Base-by-base conservation (phyloP, 2,797 vertebrate genomes). In the Phoeniculus purpureus region DNA sequence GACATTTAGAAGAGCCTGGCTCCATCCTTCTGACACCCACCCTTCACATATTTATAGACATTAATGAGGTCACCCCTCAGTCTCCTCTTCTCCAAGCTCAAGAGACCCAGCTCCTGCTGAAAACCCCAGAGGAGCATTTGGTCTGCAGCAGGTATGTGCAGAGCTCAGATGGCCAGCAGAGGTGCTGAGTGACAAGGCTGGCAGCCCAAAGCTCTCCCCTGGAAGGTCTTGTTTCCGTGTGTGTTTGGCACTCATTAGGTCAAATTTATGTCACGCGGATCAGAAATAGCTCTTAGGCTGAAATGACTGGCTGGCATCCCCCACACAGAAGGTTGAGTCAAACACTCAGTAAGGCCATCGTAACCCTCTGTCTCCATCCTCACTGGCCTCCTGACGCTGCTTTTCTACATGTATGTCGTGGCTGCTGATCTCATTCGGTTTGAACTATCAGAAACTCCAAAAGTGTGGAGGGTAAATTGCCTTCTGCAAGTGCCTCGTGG, bases 111-210 rank as follows among this genome's bases (percentile, higher is more conserved):
- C n/a, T n/a, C n/a, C n/a, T n/a, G 17, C 43, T 70, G 54, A 45
- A 81, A 73, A n/a, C 54, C 16, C 21, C 0, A 1, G 32, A 20
- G 58, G 26, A 50, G 7, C 2, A 0, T 2, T 3, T 0, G 2
- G 12, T 50, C 81, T 59, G 47, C 60, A 64, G 82, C 40, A 54
- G 61, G 40, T 43, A 64, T 0, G 0, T 62, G 47, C 58, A 77
- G 81, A 66, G 47, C 55, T 82, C 8, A 23, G 40, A 7, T 40
- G 61, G 40, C 15, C 12, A 2, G 26, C n/a, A 6, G 17, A 47
- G 13, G 15, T 64, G 40, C 16, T 55, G 48, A 58, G 12, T 15
- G 61, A 85, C 68, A 85, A 75, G 16, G 45, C 85, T 85, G 73
- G 45, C 43, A 78, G 15, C 27, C 76, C 45, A 66, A 75, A 81